Conservation (phyloP, 2,888 invertebrate genomes). For the Anorthoa munda region DNA sequence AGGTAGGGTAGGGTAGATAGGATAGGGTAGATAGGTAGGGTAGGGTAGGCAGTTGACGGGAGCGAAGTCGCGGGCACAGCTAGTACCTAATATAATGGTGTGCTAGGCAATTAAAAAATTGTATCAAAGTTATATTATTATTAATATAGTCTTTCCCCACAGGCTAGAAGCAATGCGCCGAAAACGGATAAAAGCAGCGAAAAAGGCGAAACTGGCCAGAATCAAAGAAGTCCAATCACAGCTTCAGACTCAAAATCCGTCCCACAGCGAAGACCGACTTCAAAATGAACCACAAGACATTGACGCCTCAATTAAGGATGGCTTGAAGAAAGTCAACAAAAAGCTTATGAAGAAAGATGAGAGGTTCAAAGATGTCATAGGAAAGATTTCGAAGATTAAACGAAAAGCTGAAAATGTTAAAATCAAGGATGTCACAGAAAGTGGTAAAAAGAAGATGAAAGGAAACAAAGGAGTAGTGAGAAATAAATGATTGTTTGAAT, state of each 20-base stretch:
- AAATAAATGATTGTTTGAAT: conserved; percentile 46
- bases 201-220: conserved; percentile 85
- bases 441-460: conserved; percentile 74
- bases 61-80: too few relatives aligned
- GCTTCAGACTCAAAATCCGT: conserved; percentile 71
- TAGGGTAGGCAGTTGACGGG: too few relatives aligned
- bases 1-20: too few relatives aligned
- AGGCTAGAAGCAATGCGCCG: conserved; percentile 87
- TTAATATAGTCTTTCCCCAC: conserved; percentile 35
- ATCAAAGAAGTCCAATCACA: conserved; percentile 82
- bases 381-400: conserved; percentile 86
- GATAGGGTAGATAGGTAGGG: too few relatives aligned
- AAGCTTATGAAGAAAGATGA: conserved; percentile 87
- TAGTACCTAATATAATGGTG: too few relatives aligned
- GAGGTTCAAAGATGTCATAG: conserved; percentile 87
- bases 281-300: conserved; percentile 73
- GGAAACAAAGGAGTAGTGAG: conserved; percentile 24
- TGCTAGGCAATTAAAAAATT: too few relatives aligned
- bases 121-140: background rate
- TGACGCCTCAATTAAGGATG: conserved; percentile 81
- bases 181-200: conserved; percentile 85
- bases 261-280: conserved; percentile 67
- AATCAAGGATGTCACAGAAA: conserved; percentile 58
- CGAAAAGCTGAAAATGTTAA: conserved; percentile 83
- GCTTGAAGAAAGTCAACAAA: conserved; percentile 84